Percentiles rank a stretch among this genome's conserved stretches.
phyloP scores from a whole-genome alignment of 30 jellyfish, hydroid and myxozoan species.

The Hydra vulgaris region DNA sequence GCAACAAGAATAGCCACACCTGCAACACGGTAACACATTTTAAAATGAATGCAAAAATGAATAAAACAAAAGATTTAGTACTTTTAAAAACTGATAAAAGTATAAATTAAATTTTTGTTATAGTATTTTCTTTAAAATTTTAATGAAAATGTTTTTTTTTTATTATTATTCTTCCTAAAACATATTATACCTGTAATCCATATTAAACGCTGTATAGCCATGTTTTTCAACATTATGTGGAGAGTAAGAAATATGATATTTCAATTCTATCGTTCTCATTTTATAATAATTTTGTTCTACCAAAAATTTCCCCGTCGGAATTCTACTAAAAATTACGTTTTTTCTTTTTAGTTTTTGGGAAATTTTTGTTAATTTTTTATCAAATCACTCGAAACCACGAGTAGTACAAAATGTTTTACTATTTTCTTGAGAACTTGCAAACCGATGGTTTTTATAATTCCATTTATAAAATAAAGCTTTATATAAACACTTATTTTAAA shows the following conservation, averaged over 20 bases:
- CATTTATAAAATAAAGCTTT: neutral
- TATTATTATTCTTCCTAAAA: no score
- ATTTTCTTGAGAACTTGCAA: neutral
- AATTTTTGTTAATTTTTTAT: no score
- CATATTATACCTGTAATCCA: neutral
- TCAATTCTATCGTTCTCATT: neutral
- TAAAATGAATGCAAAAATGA: neutral
- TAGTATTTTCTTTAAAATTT: neutral
- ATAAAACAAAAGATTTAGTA: no score
- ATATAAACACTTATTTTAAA: neutral
- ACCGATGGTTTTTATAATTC: neutral
- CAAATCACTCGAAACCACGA: neutral
- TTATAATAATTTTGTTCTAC: neutral
- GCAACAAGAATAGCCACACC: neutral
- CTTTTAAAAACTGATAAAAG: neutral
- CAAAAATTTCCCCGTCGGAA: neutral
- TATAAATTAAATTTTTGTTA: no score
- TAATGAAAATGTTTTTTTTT: no score
- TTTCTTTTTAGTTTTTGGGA: neutral
- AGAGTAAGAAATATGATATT: neutral
- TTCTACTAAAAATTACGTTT: neutral
- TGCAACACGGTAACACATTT: neutral
- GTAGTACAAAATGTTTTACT: neutral
- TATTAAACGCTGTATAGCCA: neutral
- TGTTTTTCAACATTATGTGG: neutral